Conservation (phyloP, 2,113 vertebrate genomes). For the Zootoca vivipara region DNA sequence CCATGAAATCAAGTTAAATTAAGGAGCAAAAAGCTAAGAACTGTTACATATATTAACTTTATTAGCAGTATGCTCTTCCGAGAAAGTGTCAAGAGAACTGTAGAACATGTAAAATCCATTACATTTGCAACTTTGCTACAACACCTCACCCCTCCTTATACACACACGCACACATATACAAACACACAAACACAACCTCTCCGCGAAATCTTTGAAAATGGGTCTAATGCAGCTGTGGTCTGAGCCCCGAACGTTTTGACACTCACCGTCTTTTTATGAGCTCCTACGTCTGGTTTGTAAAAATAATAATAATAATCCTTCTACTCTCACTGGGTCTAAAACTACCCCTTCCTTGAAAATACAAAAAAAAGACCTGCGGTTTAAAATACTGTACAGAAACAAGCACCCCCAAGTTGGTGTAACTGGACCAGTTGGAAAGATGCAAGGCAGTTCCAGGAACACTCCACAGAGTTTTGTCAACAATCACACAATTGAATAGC, state of each 20-base stretch:
- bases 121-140: background rate
- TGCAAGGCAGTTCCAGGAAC: background rate
- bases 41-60: conserved; percentile 30
- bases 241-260: background rate
- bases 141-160: background rate
- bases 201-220: background rate
- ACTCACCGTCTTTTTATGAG: background rate
- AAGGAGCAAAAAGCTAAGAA: background rate
- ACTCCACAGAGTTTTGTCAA: background rate
- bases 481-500: conserved; percentile 52
- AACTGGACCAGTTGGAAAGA: background rate
- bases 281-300: conserved; percentile 37
- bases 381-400: background rate
- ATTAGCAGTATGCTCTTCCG: background rate
- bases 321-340: background rate
- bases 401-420: background rate
- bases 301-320: background rate
- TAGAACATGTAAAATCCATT: background rate
- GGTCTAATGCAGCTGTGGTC: background rate
- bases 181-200: background rate
- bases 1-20: background rate
- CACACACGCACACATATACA: background rate
- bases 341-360: background rate
- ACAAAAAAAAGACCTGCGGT: background rate
- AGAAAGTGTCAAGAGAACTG: background rate